Evolutionary conservation across 1,140 invertebrate genomes (phyloP).

Genomic region (Tetraneura akinire): DNA sequence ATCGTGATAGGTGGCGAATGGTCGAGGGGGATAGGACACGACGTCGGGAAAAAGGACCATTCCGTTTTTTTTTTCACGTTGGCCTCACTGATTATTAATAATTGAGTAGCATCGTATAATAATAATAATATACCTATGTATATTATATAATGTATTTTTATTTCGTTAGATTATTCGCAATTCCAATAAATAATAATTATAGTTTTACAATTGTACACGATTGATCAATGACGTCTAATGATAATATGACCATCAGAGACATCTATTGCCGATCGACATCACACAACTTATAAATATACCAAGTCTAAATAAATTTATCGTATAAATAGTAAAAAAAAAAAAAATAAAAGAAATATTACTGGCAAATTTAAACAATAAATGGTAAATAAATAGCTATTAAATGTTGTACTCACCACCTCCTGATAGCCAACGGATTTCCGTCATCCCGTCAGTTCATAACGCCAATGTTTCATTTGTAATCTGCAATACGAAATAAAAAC

Average conservation of each 20-base stretch:
- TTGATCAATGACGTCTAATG: too few relatives aligned
- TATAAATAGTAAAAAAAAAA: too few relatives aligned
- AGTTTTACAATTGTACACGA: too few relatives aligned
- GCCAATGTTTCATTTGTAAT: slow-evolving; percentile 53
- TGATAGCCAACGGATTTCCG: slow-evolving; percentile 55
- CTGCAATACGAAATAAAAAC: slow-evolving; percentile 49
- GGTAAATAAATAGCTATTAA: too few relatives aligned
- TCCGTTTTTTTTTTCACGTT: slow-evolving; percentile 35
- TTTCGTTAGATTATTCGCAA: slow-evolving; percentile 14
- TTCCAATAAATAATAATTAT: too few relatives aligned
- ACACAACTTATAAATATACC: not conserved
- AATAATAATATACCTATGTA: too few relatives aligned
- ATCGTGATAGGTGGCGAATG: not conserved
- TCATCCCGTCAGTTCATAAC: slow-evolving; percentile 54
- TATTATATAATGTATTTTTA: slow-evolving; percentile 1
- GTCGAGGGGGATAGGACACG: slow-evolving; percentile 17
- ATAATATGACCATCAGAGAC: too few relatives aligned
- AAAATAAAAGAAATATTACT: too few relatives aligned
- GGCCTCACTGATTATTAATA: slow-evolving; percentile 50
- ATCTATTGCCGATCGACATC: slow-evolving; percentile 2
- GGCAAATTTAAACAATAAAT: too few relatives aligned
- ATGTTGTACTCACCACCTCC: slow-evolving; percentile 54
- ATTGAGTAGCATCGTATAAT: not conserved
- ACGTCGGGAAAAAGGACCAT: not conserved
- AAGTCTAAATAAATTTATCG: not conserved